These are phyloP conservation scores for Hystrix brachyura DNA, from an alignment of 2,113 vertebrate genomes.

Conservation along the genomic window DNA sequence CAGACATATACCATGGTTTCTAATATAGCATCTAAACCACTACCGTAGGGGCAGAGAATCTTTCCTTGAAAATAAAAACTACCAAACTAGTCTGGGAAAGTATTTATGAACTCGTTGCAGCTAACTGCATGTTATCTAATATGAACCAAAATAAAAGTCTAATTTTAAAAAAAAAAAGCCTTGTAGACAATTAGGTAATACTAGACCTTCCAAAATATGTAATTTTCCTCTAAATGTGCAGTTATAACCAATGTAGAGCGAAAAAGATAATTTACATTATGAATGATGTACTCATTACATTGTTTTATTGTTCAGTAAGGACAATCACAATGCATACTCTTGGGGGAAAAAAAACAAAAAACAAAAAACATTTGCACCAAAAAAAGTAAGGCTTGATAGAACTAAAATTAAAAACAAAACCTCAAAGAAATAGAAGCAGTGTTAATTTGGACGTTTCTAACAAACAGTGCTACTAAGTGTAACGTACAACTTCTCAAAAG, in stretches of 20 bases:
- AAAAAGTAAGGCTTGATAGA: conserved; percentile 5
- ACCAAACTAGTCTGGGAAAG: conserved; percentile 37
- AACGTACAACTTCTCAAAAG: conserved; percentile 56
- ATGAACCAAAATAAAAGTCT: conserved; percentile 6
- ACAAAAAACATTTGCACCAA: not conserved
- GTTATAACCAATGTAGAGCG: conserved; percentile 58
- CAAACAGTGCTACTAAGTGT: not conserved
- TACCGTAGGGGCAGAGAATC: not conserved
- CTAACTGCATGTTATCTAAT: conserved; percentile 46
- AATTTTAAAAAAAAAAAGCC: conserved; percentile 2
- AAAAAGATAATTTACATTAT: conserved; percentile 62
- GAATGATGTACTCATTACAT: conserved; percentile 25
- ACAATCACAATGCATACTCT: conserved; percentile 65
- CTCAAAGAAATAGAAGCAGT: conserved; percentile 9
- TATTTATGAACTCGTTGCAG: not conserved
- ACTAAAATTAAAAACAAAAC: conserved; percentile 16
- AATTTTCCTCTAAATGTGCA: conserved; percentile 57
- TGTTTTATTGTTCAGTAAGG: conserved; percentile 68
- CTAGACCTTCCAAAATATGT: conserved; percentile 41
- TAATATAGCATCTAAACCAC: conserved; percentile 21
- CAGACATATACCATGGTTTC: conserved; percentile 46
- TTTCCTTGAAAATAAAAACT: conserved; percentile 59
- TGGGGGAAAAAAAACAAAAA: conserved; percentile 30
- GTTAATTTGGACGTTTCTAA: conserved; percentile 44
- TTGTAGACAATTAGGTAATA: conserved; percentile 13